A percentile compares a stretch with the other conserved stretches of the same genome.
Conservation (phyloP, 2,113 vertebrate genomes). For the Trinectes maculatus region DNA sequence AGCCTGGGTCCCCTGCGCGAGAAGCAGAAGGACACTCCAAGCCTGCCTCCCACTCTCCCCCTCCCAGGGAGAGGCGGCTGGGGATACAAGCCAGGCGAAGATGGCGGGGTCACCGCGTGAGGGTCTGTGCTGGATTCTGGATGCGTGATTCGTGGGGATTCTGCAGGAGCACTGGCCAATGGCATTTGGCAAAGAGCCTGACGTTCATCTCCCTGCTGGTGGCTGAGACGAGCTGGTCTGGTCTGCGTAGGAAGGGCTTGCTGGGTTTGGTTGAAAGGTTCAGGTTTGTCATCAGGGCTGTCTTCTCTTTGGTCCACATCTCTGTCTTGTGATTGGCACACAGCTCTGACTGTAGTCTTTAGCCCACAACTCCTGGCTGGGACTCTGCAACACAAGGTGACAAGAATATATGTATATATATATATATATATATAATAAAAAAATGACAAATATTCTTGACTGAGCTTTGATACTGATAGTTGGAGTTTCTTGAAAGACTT, state of each 20-base stretch:
- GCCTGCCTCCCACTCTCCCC: slow-evolving; percentile 73
- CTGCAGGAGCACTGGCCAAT: slow-evolving; percentile 19
- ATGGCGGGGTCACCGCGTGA: slow-evolving; percentile 29
- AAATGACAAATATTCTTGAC: neutral
- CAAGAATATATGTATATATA: neutral
- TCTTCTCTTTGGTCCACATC: slow-evolving; percentile 72
- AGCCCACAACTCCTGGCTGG: slow-evolving; percentile 81
- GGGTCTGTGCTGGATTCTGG: slow-evolving; percentile 20
- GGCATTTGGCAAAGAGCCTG: slow-evolving; percentile 38
- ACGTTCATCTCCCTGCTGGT: slow-evolving; percentile 62
- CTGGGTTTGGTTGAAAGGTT: slow-evolving; percentile 61
- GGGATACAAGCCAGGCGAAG: slow-evolving; percentile 61
- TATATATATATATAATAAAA: too few relatives aligned
- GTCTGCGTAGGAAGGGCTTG: slow-evolving; percentile 31
- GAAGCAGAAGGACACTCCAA: slow-evolving; percentile 95
- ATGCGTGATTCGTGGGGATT: slow-evolving; percentile 42
- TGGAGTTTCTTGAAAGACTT: too few relatives aligned
- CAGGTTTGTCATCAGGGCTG: slow-evolving; percentile 68
- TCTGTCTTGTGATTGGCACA: slow-evolving; percentile 77
- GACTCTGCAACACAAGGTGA: slow-evolving; percentile 79
- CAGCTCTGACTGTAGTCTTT: slow-evolving; percentile 79
- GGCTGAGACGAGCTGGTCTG: slow-evolving; percentile 21
- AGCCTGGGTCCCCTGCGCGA: slow-evolving; percentile 92
- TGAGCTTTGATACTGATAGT: neutral
- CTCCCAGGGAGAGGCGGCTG: slow-evolving; percentile 64